Evolutionary conservation across 1,140 invertebrate species (phyloP).

Genomic region (Bursaphelenchus mucronatus): DNA sequence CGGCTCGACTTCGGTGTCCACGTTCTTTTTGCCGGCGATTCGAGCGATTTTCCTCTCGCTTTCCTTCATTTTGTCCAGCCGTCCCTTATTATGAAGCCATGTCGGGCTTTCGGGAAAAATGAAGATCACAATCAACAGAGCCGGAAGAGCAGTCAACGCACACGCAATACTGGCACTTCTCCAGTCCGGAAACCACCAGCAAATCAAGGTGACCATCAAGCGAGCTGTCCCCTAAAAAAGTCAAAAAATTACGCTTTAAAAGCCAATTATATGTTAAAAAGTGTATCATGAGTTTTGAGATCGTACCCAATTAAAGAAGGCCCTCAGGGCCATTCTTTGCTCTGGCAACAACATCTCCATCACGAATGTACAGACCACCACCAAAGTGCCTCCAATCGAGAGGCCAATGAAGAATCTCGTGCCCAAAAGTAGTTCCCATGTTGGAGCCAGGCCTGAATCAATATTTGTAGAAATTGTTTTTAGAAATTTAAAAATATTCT

Average conservation of each 20-base stretch:
- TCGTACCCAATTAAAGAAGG: slow-evolving; percentile 60
- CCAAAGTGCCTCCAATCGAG: slow-evolving; percentile 52
- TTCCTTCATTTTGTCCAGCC: slow-evolving; percentile 52
- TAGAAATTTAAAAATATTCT: slow-evolving; percentile 8
- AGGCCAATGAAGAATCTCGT: slow-evolving; percentile 48
- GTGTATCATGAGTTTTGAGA: not conserved
- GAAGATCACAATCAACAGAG: slow-evolving; percentile 53
- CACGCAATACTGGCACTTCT: slow-evolving; percentile 51
- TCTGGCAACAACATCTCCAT: slow-evolving; percentile 53
- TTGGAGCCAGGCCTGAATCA: slow-evolving; percentile 40
- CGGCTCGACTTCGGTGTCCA: slow-evolving; percentile 40
- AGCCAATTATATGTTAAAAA: not conserved
- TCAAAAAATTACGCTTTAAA: not conserved
- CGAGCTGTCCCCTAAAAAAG: slow-evolving; percentile 48
- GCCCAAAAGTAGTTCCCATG: slow-evolving; percentile 42
- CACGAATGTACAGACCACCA: slow-evolving; percentile 54
- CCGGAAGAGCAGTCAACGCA: slow-evolving; percentile 49
- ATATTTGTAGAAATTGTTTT: slow-evolving; percentile 11
- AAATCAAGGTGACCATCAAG: slow-evolving; percentile 52
- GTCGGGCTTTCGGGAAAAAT: slow-evolving; percentile 58
- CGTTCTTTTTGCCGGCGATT: slow-evolving; percentile 49
- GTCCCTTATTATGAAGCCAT: slow-evolving; percentile 51
- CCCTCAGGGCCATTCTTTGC: slow-evolving; percentile 56
- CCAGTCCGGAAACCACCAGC: slow-evolving; percentile 57
- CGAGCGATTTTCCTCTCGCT: slow-evolving; percentile 52